Percentiles rank a stretch among this genome's conserved stretches.
These are phyloP conservation scores for Motacilla tschutschensis DNA, from an alignment of 2,113 vertebrate species.

Conservation along the genomic window DNA sequence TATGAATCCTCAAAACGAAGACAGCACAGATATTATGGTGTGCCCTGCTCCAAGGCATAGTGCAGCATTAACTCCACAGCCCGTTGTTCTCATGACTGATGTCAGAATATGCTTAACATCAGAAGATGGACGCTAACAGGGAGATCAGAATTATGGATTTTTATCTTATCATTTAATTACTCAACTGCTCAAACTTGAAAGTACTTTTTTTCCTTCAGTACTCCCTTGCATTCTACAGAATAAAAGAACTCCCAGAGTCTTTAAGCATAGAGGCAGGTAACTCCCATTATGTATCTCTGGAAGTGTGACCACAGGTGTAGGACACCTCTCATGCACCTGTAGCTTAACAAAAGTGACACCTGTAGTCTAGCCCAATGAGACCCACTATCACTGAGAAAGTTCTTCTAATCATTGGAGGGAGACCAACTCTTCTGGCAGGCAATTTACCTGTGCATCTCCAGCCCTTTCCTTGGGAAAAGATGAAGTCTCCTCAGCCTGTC, in stretches of 20 bases:
- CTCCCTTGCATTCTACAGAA: neutral
- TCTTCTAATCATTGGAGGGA: neutral
- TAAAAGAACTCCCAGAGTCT: neutral
- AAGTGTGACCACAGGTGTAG: neutral
- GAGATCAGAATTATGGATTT: neutral
- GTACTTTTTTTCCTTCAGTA: neutral
- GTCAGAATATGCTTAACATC: neutral
- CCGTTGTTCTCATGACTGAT: neutral
- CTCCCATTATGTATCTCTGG: neutral
- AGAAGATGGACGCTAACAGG: neutral
- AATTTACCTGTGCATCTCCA: neutral
- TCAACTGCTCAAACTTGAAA: neutral
- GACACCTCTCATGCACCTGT: neutral
- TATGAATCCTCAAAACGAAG: neutral
- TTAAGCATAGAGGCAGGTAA: neutral
- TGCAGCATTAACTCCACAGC: neutral
- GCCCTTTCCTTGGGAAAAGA: neutral
- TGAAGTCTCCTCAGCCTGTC: neutral
- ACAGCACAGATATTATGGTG: neutral
- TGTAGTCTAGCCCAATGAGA: neutral
- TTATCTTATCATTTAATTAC: constrained; percentile 1
- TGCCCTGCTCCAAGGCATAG: neutral
- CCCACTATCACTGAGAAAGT: neutral
- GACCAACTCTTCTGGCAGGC: neutral
- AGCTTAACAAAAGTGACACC: neutral